phyloP scores from a whole-genome alignment of 1,140 invertebrate species.

The Maniola jurtina region DNA sequence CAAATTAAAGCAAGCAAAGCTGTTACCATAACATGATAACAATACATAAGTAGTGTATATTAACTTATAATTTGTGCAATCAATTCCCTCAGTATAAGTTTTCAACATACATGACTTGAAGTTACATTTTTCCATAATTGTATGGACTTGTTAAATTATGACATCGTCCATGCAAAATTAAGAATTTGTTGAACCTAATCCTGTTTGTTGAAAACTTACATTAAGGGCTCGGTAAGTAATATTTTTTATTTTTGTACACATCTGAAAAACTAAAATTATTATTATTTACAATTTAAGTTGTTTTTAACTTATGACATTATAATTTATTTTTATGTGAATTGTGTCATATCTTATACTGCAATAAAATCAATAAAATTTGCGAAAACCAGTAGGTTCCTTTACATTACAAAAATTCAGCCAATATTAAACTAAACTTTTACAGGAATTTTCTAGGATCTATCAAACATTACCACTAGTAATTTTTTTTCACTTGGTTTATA shows the following conservation, averaged over 20 bases:
- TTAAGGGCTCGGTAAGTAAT: conserved; percentile 23
- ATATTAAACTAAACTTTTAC: neutral
- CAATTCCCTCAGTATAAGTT: neutral
- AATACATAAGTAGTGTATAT: conserved; percentile 49
- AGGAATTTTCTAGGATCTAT: neutral
- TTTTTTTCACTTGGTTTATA: too few relatives aligned
- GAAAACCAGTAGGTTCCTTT: conserved; percentile 12
- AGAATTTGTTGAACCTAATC: too few relatives aligned
- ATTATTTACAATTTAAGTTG: conserved; percentile 49
- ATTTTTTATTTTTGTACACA: conserved; percentile 58
- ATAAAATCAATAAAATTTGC: conserved; percentile 24
- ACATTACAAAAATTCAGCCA: neutral
- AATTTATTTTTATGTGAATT: conserved; percentile 29
- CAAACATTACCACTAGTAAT: too few relatives aligned
- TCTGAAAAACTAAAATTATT: conserved; percentile 32
- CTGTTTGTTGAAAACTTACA: too few relatives aligned
- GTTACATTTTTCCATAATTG: too few relatives aligned
- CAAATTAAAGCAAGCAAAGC: conserved; percentile 41
- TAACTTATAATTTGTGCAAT: conserved; percentile 60
- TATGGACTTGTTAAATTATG: too few relatives aligned
- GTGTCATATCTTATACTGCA: conserved; percentile 23
- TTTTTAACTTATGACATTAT: conserved; percentile 55
- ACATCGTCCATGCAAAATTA: too few relatives aligned
- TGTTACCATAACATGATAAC: conserved; percentile 49
- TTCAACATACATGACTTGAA: too few relatives aligned